Conservation (phyloP, 2,888 invertebrate genomes). For the Ormia ochracea region DNA sequence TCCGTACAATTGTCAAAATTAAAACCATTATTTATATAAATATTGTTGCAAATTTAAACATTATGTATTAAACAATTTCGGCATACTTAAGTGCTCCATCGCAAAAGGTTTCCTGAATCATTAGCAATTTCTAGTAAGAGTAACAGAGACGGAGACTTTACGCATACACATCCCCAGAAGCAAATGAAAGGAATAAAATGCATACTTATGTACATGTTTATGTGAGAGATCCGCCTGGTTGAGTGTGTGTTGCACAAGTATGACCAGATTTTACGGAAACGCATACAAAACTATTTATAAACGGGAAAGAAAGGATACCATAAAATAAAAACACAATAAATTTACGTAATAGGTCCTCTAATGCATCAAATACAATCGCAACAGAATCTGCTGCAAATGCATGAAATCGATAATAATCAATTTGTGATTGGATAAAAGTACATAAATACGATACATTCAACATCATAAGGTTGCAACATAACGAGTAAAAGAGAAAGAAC, state of each 20-base stretch:
- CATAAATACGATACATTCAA: neutral
- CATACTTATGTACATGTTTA: neutral
- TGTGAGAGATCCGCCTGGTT: neutral
- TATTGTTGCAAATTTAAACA: too few species aligned
- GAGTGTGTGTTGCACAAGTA: neutral
- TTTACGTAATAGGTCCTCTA: neutral
- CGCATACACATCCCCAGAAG: too few species aligned
- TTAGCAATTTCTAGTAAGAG: too few species aligned
- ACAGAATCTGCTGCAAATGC: slow-evolving; percentile 26
- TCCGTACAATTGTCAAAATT: too few species aligned
- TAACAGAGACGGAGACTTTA: too few species aligned
- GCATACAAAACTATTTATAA: slow-evolving; percentile 3
- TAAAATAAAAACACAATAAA: neutral
- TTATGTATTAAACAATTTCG: too few species aligned
- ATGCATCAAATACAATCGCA: neutral
- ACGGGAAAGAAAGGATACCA: slow-evolving; percentile 30
- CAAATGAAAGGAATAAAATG: neutral
- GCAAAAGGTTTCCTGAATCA: too few species aligned
- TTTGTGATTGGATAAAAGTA: slow-evolving; percentile 48
- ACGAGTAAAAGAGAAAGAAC: slow-evolving; percentile 16
- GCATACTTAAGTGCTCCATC: too few species aligned
- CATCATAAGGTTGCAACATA: neutral
- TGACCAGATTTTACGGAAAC: neutral
- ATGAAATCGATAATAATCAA: slow-evolving; percentile 38
- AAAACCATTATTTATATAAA: too few species aligned